Evolutionary conservation across 2,113 vertebrate genomes (phyloP).

Genomic region (Python bivittatus): DNA sequence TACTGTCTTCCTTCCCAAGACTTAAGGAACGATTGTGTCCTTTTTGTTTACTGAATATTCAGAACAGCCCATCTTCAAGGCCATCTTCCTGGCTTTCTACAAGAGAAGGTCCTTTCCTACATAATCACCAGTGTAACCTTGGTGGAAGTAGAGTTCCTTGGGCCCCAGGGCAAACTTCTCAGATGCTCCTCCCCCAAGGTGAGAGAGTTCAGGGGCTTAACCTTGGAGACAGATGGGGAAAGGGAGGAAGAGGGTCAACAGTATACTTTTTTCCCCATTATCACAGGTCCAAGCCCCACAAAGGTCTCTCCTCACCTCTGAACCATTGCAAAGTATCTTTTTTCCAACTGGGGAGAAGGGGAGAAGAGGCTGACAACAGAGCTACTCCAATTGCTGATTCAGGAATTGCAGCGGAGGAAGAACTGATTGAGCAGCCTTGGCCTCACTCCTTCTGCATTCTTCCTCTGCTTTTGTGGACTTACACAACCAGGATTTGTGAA

Average conservation of each 20-base stretch:
- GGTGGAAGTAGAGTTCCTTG: no score
- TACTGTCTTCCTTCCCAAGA: background rate
- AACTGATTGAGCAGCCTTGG: background rate
- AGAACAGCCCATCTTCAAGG: background rate
- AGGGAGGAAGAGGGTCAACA: no score
- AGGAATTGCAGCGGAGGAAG: background rate
- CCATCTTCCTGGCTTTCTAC: background rate
- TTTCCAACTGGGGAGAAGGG: background rate
- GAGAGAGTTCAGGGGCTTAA: no score
- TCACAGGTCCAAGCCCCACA: background rate
- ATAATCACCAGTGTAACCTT: no score
- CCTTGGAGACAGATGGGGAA: no score
- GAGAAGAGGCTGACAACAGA: background rate
- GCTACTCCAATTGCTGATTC: background rate
- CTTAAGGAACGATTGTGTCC: background rate
- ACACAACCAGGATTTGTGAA: background rate
- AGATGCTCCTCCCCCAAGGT: no score
- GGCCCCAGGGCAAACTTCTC: no score
- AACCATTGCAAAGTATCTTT: background rate
- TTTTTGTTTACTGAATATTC: background rate
- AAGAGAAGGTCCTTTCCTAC: background rate
- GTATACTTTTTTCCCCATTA: background rate
- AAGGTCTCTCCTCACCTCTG: background rate
- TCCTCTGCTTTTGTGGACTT: background rate
- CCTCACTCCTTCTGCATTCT: background rate